phyloP scores from a whole-genome alignment of 2,888 invertebrate genomes.

The Anthoptus insignis region DNA sequence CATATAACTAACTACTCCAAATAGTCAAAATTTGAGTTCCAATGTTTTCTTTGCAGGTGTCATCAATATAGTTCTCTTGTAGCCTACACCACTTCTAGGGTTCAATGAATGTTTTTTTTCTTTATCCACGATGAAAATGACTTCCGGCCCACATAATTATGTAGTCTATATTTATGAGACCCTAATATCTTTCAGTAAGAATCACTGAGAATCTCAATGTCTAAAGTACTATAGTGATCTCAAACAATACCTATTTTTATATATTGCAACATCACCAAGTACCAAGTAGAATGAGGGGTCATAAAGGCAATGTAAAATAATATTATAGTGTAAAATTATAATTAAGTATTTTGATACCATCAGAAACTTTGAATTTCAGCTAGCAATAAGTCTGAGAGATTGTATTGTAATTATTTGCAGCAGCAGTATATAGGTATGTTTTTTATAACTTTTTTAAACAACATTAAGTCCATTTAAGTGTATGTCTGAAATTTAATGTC shows the following conservation, averaged over 20 bases:
- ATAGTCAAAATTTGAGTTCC: no score
- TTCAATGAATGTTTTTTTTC: no score
- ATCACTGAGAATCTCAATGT: conserved; percentile 16
- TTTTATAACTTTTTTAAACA: conserved; percentile 31
- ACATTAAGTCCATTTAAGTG: conserved; percentile 5
- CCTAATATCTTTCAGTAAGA: conserved; percentile 8
- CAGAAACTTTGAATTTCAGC: conserved; percentile 3
- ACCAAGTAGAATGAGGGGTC: conserved; percentile 10
- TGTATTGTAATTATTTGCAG: conserved; percentile 27
- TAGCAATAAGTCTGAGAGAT: conserved; percentile 16
- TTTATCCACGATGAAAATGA: no score
- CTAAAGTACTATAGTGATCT: neutral
- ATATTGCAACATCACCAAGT: conserved; percentile 14
- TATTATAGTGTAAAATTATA: conserved; percentile 16
- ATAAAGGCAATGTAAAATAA: conserved; percentile 19
- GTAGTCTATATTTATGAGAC: no score
- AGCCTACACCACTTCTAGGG: no score
- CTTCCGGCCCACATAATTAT: no score
- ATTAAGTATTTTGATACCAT: conserved; percentile 30
- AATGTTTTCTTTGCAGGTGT: no score
- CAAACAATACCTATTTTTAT: neutral
- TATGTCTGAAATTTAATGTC: neutral
- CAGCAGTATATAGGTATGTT: conserved; percentile 11
- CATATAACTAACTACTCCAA: no score
- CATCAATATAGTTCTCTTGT: no score